Evolutionary conservation across 2,888 invertebrate species (phyloP), one percentile per base, ranked within the genome.

Genomic region (Oscheius sp.): DNA sequence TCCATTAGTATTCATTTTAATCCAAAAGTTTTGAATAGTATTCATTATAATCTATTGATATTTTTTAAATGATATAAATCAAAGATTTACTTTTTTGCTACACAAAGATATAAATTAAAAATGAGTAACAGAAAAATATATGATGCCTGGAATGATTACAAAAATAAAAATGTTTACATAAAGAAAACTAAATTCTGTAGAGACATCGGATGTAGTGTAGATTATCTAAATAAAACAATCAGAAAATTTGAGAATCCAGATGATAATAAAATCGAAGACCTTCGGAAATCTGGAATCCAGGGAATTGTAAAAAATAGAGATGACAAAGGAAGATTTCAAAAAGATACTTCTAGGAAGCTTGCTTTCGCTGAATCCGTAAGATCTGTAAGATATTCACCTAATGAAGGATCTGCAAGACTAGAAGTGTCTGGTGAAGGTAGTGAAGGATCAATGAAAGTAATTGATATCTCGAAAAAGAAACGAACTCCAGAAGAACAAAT

Each of bases 41-140:
- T 61, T 9, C 5, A 66, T n/a, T n/a, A 45, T 20, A 59, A 59
- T 59, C 59, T 59, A 59, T 59, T 59, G 41, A 59, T 50, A 45
- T 50, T 50, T 50, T 50, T 49, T 49, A 50, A 50, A 59, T 59
- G 41, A 59, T 59, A 59, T 59, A 59, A 59, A 59, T 59, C 47
- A 59, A 9, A 33, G 24, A 57, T 44, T 36, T 36, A n/a, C n/a
- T 36, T 14, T 36, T 36, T 36, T 36, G 36, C 36, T 36, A 36
- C 36, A 36, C 36, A 36, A 36, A 30, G 47, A 12, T 59, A 59
- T 9, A 45, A 50, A 50, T 14, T 38, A 28, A 24, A 28, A n/a
- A n/a, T n/a, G n/a, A n/a, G n/a, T n/a, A n/a, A n/a, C n/a, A n/a
- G n/a, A n/a, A n/a, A n/a, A n/a, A n/a, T n/a, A n/a, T n/a, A n/a